Evolutionary conservation across 1,140 invertebrate genomes (phyloP).

Genomic region (Drosophila nebulosa): DNA sequence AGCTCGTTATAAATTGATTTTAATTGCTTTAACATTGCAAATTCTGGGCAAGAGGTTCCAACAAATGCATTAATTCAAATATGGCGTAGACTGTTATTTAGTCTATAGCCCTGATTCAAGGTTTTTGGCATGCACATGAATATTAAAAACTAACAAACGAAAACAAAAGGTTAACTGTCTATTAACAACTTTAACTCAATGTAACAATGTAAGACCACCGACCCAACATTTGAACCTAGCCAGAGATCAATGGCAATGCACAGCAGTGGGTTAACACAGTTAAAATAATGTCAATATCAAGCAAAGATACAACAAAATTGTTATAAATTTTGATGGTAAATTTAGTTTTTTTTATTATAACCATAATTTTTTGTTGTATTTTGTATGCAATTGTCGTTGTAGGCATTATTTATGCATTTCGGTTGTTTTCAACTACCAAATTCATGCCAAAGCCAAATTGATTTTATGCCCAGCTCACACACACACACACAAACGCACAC

Average conservation of each 20-base stretch:
- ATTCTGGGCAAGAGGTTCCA: slow-evolving; percentile 21
- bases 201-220: slow-evolving; percentile 41
- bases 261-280: not conserved
- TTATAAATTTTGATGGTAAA: slow-evolving; percentile 23
- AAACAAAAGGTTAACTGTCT: slow-evolving; percentile 45
- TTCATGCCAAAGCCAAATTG: slow-evolving; percentile 57
- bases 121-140: slow-evolving; percentile 30
- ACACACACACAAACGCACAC: slow-evolving; percentile 21
- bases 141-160: slow-evolving; percentile 3
- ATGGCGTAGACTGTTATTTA: not conserved
- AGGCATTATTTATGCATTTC: slow-evolving; percentile 62
- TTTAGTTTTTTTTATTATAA: not conserved
- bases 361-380: slow-evolving; percentile 10
- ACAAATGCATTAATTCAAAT: slow-evolving; percentile 24
- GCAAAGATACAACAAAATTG: not conserved
- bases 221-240: slow-evolving; percentile 3
- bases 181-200: slow-evolving; percentile 25
- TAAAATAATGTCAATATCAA: not conserved
- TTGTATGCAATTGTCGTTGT: slow-evolving; percentile 49
- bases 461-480: slow-evolving; percentile 28
- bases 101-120: slow-evolving; percentile 16
- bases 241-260: slow-evolving; percentile 2
- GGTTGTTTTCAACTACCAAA: slow-evolving; percentile 53
- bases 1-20: slow-evolving; percentile 24
- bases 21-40: slow-evolving; percentile 66